Base-by-base conservation (phyloP, 2,888 invertebrate species). In the Boloria euphrosyne region DNA sequence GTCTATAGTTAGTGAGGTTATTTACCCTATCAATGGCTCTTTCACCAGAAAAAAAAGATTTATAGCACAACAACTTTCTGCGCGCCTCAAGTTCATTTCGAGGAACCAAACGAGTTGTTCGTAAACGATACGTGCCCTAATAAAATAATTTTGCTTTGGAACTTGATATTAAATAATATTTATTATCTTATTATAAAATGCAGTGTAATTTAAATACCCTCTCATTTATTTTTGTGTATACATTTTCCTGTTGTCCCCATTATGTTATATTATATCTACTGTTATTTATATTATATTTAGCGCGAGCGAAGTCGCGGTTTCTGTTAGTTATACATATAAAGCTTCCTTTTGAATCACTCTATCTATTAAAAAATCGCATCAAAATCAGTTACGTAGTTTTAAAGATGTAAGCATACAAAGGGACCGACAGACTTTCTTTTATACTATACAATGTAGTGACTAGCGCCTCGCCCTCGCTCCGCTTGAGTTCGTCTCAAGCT, bases 81-180 rank as follows among this genome's bases (percentile, higher is more conserved):
- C 17, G 38, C 49, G 50, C 38, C 52, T 53, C 17, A 57, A 47
- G 13, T 58, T 58, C 52, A 66, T 62, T 66, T 66, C 66, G 55
- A 62, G 18, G 66, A 66, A 66, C 52, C 43, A 14, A 38, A 17
- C 51, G 27, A 17, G 57, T 57, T 57, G n/a, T 46, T 46, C 27
- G 57, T 57, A 46, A 57, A 13, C 22, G 54, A 65, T 67, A 43
- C 38, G 62, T 57, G 65, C 43, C 59, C 58, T 57, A 70, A 65
- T 67, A 67, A 65, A 65, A 65, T 67, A 55, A 67, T 65, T 66
- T 66, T 47, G 54, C 27, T 60, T 49, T 57, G 65, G 60, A 65
- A 70, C 62, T 57, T 67, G 67, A 70, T 70, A 70, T 62, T 49
- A 22, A 55, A 57, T 47, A 27, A 47, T 67, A 70, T 70, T 70